A percentile compares a stretch with the other conserved stretches of the same genome.
Evolutionary conservation across 2,888 invertebrate species (phyloP).

Genomic region (Conchocele bisecta): DNA sequence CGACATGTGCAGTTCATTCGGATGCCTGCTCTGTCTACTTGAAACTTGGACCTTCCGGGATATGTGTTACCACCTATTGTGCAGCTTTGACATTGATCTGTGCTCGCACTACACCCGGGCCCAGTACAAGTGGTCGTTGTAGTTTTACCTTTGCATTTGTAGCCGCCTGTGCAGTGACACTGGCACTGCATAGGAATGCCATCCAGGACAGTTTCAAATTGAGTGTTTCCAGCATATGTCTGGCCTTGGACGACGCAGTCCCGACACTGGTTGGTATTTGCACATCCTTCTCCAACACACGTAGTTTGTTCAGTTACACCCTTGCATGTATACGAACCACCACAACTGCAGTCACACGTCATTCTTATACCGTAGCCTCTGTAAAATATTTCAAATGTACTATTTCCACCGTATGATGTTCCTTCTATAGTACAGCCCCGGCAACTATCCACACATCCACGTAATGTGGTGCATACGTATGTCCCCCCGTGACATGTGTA

Average conservation of each 20-base stretch:
- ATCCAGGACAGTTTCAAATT: slow-evolving; percentile 46
- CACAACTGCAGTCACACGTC: slow-evolving; percentile 47
- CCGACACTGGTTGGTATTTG: slow-evolving; percentile 27
- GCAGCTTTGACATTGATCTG: slow-evolving; percentile 32
- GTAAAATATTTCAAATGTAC: slow-evolving; percentile 6
- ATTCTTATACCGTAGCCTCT: slow-evolving; percentile 29
- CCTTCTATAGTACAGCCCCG: slow-evolving; percentile 41
- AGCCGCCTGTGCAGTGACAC: slow-evolving; percentile 46
- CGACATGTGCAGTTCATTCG: slow-evolving; percentile 46
- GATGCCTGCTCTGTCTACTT: slow-evolving; percentile 6
- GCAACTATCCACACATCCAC: slow-evolving; percentile 36
- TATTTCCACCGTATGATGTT: slow-evolving; percentile 14
- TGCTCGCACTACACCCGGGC: slow-evolving; percentile 33
- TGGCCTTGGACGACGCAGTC: slow-evolving; percentile 42
- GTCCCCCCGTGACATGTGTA: slow-evolving; percentile 20
- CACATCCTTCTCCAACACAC: slow-evolving; percentile 32
- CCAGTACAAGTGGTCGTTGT: slow-evolving; percentile 36
- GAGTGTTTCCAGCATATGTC: slow-evolving; percentile 34
- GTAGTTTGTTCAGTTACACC: slow-evolving; percentile 28
- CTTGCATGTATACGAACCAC: slow-evolving; percentile 47
- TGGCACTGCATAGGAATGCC: slow-evolving; percentile 44
- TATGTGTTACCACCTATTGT: slow-evolving; percentile 4
- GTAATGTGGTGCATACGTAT: slow-evolving; percentile 9
- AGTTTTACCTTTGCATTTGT: slow-evolving; percentile 40
- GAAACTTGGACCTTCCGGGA: neutral